Conservation (phyloP, 2,888 invertebrate species). For the Polydrusus cervinus region DNA sequence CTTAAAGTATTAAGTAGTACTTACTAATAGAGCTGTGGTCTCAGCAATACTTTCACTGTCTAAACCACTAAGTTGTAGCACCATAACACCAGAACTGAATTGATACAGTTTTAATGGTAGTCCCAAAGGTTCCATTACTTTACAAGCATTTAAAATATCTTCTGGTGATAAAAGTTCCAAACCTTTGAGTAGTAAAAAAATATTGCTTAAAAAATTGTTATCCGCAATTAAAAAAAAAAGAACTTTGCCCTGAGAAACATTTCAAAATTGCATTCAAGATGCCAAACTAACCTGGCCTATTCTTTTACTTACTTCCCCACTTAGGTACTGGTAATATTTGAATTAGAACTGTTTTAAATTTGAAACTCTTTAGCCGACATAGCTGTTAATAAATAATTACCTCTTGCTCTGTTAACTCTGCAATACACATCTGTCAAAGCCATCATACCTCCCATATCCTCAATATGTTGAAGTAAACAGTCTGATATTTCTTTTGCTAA, state of each 20-base stretch:
- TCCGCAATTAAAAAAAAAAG: neutral
- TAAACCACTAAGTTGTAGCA: constrained; percentile 87
- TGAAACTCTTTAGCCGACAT: no score
- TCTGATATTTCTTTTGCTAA: constrained; percentile 90
- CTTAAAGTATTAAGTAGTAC: constrained; percentile 23
- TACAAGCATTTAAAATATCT: constrained; percentile 94
- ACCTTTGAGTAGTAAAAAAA: constrained; percentile 73
- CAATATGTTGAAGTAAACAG: constrained; percentile 86
- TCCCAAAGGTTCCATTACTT: constrained; percentile 76
- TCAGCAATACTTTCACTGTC: constrained; percentile 82
- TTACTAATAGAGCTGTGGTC: constrained; percentile 78
- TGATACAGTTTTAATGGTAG: constrained; percentile 85
- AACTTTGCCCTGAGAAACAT: no score
- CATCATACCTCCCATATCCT: constrained; percentile 97
- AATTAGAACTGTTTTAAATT: no score
- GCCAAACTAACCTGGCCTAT: no score
- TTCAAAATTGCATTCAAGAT: no score
- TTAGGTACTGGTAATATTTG: no score
- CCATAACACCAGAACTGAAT: constrained; percentile 97
- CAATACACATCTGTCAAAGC: constrained; percentile 97
- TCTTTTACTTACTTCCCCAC: no score
- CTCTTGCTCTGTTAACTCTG: constrained; percentile 93
- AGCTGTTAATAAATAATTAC: constrained; percentile 12
- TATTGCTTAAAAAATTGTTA: neutral
- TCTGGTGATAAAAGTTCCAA: constrained; percentile 97